A percentile compares a stretch with the other conserved stretches of the same genome.
These are phyloP conservation scores for Atractosteus spatula DNA, from an alignment of 2,113 vertebrate genomes.

Conservation along the genomic window DNA sequence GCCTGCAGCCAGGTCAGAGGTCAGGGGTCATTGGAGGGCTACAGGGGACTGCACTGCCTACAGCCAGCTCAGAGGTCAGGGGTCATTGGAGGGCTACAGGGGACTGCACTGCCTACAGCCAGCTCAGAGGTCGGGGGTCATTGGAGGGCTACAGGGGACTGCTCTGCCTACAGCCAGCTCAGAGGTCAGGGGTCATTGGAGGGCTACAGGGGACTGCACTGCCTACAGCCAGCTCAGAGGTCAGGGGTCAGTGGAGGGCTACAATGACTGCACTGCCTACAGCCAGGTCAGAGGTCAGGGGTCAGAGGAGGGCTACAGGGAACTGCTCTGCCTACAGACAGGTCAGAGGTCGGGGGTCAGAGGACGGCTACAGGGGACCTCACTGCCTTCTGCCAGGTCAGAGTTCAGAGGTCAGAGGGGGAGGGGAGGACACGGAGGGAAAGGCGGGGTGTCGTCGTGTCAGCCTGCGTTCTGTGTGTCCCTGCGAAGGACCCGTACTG, in stretches of 20 bases:
- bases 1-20: slow-evolving; percentile 65
- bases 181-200: slow-evolving; percentile 35
- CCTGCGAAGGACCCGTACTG: slow-evolving; percentile 77
- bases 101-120: slow-evolving; percentile 81
- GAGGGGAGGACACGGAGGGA: no score
- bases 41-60: background rate
- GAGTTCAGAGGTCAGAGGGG: no score
- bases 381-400: background rate
- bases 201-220: slow-evolving; percentile 67
- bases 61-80: no score
- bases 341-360: background rate
- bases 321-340: background rate
- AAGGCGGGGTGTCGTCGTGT: background rate
- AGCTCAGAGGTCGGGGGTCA: slow-evolving; percentile 18
- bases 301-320: slow-evolving; percentile 73
- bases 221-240: no score
- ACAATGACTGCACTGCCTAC: no score
- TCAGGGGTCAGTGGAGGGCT: no score
- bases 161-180: no score
- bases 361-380: background rate
- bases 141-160: background rate
- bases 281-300: no score
- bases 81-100: slow-evolving; percentile 69
- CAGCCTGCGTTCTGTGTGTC: background rate
- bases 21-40: background rate